Evolutionary conservation across 2,797 vertebrate genomes (phyloP).

Genomic region (Podarcis siculus): DNA sequence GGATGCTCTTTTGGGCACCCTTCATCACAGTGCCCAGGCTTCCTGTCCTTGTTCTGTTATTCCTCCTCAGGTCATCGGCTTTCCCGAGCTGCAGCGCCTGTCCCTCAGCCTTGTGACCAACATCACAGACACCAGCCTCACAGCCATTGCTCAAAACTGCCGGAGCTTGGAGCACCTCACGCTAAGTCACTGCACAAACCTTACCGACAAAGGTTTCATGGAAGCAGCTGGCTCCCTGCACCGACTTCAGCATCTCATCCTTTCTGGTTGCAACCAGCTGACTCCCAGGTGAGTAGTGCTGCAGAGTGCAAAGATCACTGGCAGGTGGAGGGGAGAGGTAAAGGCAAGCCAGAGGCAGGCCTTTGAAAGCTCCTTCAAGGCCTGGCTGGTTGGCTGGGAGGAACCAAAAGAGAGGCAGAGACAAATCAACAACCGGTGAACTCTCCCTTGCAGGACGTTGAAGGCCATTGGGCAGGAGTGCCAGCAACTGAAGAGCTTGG

Average conservation of each 20-base stretch:
- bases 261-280: slow-evolving; percentile 83
- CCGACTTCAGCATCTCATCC: slow-evolving; percentile 83
- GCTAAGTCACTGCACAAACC: slow-evolving; percentile 80
- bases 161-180: slow-evolving; percentile 81
- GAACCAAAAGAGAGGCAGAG: not conserved
- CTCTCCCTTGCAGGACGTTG: slow-evolving; percentile 77
- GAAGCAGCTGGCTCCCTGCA: slow-evolving; percentile 74
- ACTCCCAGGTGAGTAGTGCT: slow-evolving; percentile 80
- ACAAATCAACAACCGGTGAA: too few relatives aligned
- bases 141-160: slow-evolving; percentile 80
- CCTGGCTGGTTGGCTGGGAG: too few relatives aligned
- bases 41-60: too few relatives aligned
- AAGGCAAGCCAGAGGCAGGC: too few relatives aligned
- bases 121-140: slow-evolving; percentile 82
- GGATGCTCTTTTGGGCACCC: not conserved
- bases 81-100: slow-evolving; percentile 80
- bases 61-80: slow-evolving; percentile 79
- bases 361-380: too few relatives aligned
- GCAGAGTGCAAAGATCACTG: not conserved
- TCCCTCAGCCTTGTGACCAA: slow-evolving; percentile 83
- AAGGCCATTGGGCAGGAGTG: slow-evolving; percentile 77
- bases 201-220: slow-evolving; percentile 81
- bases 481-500: slow-evolving; percentile 80
- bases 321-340: not conserved
- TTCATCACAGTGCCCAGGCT: not conserved